Evolutionary conservation across 2,797 vertebrate species (phyloP).

Genomic region (Myoxocephalus aenaeus): DNA sequence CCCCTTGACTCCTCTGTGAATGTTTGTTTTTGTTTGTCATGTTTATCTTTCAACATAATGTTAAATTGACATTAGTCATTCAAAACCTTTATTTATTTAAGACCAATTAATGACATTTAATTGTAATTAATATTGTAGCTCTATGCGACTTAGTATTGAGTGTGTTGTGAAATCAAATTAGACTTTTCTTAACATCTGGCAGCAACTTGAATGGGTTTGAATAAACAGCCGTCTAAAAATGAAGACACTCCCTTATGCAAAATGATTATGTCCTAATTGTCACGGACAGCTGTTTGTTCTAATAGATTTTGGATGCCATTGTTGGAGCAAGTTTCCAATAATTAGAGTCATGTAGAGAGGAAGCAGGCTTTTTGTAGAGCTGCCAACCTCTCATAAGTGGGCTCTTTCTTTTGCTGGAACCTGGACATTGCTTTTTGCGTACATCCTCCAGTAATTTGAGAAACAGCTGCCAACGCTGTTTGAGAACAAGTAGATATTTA

Average conservation of each 20-base stretch:
- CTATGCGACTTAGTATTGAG: slow-evolving; percentile 38
- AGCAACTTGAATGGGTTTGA: slow-evolving; percentile 50
- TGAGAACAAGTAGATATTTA: slow-evolving; percentile 74
- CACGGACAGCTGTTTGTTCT: slow-evolving; percentile 81
- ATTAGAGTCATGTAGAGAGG: slow-evolving; percentile 76
- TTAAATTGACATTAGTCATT: slow-evolving; percentile 56
- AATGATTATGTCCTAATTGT: slow-evolving; percentile 76
- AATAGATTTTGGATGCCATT: slow-evolving; percentile 81
- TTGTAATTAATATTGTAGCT: slow-evolving; percentile 63
- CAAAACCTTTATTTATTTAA: slow-evolving; percentile 60
- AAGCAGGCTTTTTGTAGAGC: slow-evolving; percentile 67
- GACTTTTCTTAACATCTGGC: slow-evolving; percentile 69
- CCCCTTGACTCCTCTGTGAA: slow-evolving; percentile 79
- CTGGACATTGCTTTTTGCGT: slow-evolving; percentile 59
- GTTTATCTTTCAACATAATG: slow-evolving; percentile 65
- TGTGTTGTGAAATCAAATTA: slow-evolving; percentile 56
- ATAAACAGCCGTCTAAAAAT: slow-evolving; percentile 62
- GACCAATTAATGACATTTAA: slow-evolving; percentile 62
- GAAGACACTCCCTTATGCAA: slow-evolving; percentile 63
- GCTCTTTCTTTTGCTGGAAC: slow-evolving; percentile 69
- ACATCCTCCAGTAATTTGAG: slow-evolving; percentile 70
- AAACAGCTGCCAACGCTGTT: slow-evolving; percentile 76
- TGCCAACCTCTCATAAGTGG: slow-evolving; percentile 73
- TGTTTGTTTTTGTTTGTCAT: slow-evolving; percentile 67
- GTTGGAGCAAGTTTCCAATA: slow-evolving; percentile 78